A percentile compares a stretch with the other conserved stretches of the same genome.
These are phyloP conservation scores for Aphelinus atriplicis DNA, from an alignment of 1,140 invertebrate species.

Conservation along the genomic window DNA sequence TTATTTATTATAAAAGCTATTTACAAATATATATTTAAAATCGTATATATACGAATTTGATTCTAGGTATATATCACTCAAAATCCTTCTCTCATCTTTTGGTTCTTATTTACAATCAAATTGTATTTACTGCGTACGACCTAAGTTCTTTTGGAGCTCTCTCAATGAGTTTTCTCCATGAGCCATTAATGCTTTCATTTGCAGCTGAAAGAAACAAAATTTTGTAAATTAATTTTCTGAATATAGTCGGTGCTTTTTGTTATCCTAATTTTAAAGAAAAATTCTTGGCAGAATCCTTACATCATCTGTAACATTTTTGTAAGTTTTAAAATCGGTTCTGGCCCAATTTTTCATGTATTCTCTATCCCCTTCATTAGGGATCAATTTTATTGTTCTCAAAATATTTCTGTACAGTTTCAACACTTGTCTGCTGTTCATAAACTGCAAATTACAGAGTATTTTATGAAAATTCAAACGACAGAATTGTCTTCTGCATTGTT, in stretches of 20 bases:
- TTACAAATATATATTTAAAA: conserved; percentile 12
- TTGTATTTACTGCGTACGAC: not conserved
- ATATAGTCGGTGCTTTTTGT: not conserved
- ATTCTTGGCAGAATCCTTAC: conserved; percentile 47
- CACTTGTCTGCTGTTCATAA: conserved; percentile 79
- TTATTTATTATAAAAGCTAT: conserved; percentile 26
- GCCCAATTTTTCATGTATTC: conserved; percentile 77
- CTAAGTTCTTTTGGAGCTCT: conserved; percentile 73
- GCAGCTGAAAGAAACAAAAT: conserved; percentile 51
- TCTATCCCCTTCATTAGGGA: conserved; percentile 72
- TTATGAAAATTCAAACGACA: too few species aligned
- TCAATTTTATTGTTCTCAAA: conserved; percentile 72
- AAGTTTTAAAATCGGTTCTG: conserved; percentile 74
- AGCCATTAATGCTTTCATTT: conserved; percentile 76
- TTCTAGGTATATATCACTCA: too few species aligned
- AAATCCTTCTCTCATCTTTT: not conserved
- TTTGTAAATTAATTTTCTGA: conserved; percentile 15
- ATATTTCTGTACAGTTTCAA: conserved; percentile 79
- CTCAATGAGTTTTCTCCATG: conserved; percentile 75
- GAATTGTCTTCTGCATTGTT: too few species aligned
- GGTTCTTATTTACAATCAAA: not conserved
- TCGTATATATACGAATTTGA: too few species aligned
- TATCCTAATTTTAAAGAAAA: conserved; percentile 8
- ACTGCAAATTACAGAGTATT: conserved; percentile 63
- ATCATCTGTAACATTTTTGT: conserved; percentile 75